phyloP scores from a whole-genome alignment of 2,113 vertebrate genomes.

The Phaethornis superciliosus region DNA sequence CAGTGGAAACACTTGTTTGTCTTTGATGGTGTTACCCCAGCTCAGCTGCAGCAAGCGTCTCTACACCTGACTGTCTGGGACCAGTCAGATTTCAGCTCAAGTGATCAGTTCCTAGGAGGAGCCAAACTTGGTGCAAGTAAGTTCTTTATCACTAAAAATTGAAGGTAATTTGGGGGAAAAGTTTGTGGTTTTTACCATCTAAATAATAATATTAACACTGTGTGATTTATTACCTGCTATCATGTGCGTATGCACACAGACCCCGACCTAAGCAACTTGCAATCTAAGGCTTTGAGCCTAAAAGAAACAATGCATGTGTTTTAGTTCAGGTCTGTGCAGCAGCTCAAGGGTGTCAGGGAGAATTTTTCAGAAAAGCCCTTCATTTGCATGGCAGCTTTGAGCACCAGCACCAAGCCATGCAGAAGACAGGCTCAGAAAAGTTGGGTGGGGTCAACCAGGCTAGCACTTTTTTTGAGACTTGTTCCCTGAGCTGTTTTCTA shows the following conservation, averaged over 20 bases:
- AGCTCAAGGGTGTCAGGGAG: neutral
- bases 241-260: neutral
- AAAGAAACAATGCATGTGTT: fast-evolving
- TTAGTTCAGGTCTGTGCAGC: neutral
- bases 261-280: neutral
- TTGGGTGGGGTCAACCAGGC: neutral
- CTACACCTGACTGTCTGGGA: conserved; percentile 77
- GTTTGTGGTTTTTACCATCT: neutral
- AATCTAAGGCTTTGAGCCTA: neutral
- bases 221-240: neutral
- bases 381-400: neutral
- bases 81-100: conserved; percentile 59
- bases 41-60: conserved; percentile 68
- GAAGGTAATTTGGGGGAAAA: neutral
- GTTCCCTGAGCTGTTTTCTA: neutral
- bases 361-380: neutral
- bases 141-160: neutral
- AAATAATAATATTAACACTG: neutral
- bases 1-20: conserved; percentile 78
- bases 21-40: conserved; percentile 64
- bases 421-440: neutral
- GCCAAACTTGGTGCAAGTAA: conserved; percentile 67
- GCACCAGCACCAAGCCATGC: neutral
- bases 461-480: neutral
- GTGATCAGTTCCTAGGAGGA: conserved; percentile 63